phyloP scores from a whole-genome alignment of 2,888 invertebrate species.

The Mesorhabditis belari region DNA sequence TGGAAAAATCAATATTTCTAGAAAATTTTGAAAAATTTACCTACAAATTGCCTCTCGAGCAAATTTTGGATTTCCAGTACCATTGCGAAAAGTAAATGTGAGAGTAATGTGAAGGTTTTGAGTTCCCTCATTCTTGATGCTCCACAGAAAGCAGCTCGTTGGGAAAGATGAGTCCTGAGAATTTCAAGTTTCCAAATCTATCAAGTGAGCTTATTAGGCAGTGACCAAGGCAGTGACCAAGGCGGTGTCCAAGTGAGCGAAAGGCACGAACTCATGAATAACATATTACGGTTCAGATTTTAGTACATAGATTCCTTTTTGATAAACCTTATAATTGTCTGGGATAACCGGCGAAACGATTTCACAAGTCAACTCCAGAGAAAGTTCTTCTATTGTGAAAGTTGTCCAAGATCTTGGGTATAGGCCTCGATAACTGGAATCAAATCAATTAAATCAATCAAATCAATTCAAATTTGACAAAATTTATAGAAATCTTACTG shows the following conservation, averaged over 20 bases:
- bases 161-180: constrained; percentile 76
- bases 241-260: no score
- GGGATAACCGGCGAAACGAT: constrained; percentile 89
- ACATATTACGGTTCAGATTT: no score
- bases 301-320: no score
- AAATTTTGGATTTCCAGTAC: constrained; percentile 62
- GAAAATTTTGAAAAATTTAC: constrained; percentile 11
- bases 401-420: constrained; percentile 89
- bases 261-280: not conserved
- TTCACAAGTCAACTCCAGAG: constrained; percentile 71
- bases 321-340: constrained; percentile 23
- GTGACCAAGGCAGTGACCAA: no score
- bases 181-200: not conserved
- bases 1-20: no score
- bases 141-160: constrained; percentile 79
- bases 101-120: constrained; percentile 68
- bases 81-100: constrained; percentile 83
- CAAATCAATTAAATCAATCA: no score
- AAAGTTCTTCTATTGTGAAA: constrained; percentile 74
- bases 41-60: constrained; percentile 25
- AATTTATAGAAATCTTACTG: constrained; percentile 17
- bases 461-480: constrained; percentile 4
- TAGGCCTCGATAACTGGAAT: constrained; percentile 62
- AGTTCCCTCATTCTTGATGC: constrained; percentile 65
- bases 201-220: no score